phyloP scores from a whole-genome alignment of 1,140 invertebrate genomes.

The Centruroides sculpturatus region DNA sequence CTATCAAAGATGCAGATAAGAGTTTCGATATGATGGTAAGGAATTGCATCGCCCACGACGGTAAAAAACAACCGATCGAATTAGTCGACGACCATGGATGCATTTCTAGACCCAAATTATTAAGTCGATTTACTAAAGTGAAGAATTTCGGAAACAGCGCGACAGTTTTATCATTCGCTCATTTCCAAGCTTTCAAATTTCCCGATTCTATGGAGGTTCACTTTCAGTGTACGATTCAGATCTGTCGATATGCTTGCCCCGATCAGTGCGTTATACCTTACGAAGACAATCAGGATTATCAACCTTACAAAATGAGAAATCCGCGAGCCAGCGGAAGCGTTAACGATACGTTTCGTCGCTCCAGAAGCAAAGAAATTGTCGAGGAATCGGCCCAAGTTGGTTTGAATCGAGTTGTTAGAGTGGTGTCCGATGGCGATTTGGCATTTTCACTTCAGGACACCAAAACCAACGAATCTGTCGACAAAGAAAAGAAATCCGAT shows the following conservation, averaged over 20 bases:
- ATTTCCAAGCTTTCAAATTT: slow-evolving; percentile 47
- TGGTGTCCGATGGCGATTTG: slow-evolving; percentile 70
- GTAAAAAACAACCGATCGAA: slow-evolving; percentile 79
- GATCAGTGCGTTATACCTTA: slow-evolving; percentile 19
- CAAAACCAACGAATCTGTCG: slow-evolving; percentile 23
- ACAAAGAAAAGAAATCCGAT: slow-evolving; percentile 31
- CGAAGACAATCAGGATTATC: background rate
- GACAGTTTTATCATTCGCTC: slow-evolving; percentile 82
- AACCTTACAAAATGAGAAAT: background rate
- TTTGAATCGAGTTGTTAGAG: slow-evolving; percentile 33
- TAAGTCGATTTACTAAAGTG: slow-evolving; percentile 85
- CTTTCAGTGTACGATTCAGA: slow-evolving; percentile 26
- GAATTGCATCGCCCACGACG: slow-evolving; percentile 87
- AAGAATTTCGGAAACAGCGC: slow-evolving; percentile 89
- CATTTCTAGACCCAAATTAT: slow-evolving; percentile 80
- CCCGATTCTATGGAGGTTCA: slow-evolving; percentile 24
- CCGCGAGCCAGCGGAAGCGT: background rate
- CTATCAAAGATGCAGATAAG: slow-evolving; percentile 88
- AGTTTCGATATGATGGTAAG: slow-evolving; percentile 90
- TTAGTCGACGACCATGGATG: slow-evolving; percentile 83
- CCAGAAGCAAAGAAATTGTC: background rate
- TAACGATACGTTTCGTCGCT: slow-evolving; percentile 10
- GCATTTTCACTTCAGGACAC: slow-evolving; percentile 55
- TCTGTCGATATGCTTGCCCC: slow-evolving; percentile 22
- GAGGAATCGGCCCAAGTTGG: slow-evolving; percentile 20